Base-by-base conservation (phyloP, 2,888 invertebrate genomes). In the Netelia fuscicornis region DNA sequence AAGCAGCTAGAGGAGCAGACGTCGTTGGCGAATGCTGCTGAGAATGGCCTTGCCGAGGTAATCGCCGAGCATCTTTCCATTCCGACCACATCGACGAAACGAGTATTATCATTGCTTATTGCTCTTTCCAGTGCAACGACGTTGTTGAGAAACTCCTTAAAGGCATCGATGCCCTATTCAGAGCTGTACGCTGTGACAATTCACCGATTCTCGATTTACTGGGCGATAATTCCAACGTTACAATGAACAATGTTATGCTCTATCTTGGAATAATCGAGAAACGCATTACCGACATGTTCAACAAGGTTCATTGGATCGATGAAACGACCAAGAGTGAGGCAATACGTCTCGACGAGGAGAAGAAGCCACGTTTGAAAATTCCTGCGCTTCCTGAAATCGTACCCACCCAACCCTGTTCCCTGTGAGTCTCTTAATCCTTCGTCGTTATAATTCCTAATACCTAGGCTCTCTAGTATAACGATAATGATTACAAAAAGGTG, bases 251-350 rank as follows among this genome's bases (percentile, higher is more conserved):
- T 94, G 97, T 97, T 0, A 95, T 97, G 82, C 95, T 98, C 13
- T 98, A 97, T 92, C 95, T 98, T 89, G 97, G 97, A 87, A 96
- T 98, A 60, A 95, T 98, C 86, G 98, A 98, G 91, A 96, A 96
- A 91, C 96, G 96, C 80, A 96, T 97, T 17, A 95, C 95, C 48
- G 96, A 97, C 88, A 95, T 96, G 86, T 95, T 97, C 70, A 95
- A 95, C 87, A 94, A 95, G 74, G 95, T 94, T n/a, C 94, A 94
- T 86, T 94, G 92, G 92, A 86, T 91, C 76, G 94, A 94, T 80
- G 92, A 89, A 85, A 90, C 91, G 8, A 88, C 89, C 0, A 94
- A 91, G 60, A 54, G 86, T n/a, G 90, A 92, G 44, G 89, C 91
- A 11, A 75, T 90, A 9, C 90, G 90, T 72, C 86, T 94, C 20